A percentile compares a stretch with the other conserved stretches of the same genome.
Conservation (phyloP, 2,888 invertebrate species). For the Patella caerulea region DNA sequence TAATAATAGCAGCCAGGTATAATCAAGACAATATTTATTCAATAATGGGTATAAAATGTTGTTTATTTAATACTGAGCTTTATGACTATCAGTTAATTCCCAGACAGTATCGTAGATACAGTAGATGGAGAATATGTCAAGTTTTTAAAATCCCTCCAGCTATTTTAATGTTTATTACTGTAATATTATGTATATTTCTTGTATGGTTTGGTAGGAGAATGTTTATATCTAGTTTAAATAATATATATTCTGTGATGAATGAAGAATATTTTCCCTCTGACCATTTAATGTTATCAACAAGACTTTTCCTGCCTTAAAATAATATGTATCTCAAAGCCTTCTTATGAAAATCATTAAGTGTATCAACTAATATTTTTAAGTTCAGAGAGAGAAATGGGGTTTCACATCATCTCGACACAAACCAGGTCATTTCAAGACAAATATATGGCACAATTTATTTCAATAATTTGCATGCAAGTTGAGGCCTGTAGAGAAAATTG, state of each 20-base stretch:
- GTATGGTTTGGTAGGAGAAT: constrained; percentile 29
- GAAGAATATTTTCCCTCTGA: constrained; percentile 66
- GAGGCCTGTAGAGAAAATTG: no score
- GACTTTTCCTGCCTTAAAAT: constrained; percentile 10
- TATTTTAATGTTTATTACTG: constrained; percentile 43
- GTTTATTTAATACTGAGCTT: constrained; percentile 58
- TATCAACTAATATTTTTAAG: no score
- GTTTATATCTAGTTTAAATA: constrained; percentile 43
- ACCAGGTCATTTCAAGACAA: no score
- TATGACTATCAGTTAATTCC: constrained; percentile 29
- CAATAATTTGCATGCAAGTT: no score
- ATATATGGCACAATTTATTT: no score
- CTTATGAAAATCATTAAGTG: no score
- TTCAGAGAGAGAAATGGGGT: no score
- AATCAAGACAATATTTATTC: constrained; percentile 43
- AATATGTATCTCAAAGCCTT: no score
- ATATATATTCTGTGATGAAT: constrained; percentile 49
- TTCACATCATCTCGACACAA: no score
- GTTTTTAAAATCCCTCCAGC: constrained; percentile 52
- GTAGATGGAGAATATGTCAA: constrained; percentile 30
- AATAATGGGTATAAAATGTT: constrained; percentile 56
- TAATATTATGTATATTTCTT: constrained; percentile 35
- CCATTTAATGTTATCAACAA: constrained; percentile 57
- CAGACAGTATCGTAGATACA: constrained; percentile 16
- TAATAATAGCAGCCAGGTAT: constrained; percentile 48